A percentile compares a stretch with the other conserved stretches of the same genome.
phyloP scores from a whole-genome alignment of 2,113 vertebrate genomes.

The Pterocles orientalis region DNA sequence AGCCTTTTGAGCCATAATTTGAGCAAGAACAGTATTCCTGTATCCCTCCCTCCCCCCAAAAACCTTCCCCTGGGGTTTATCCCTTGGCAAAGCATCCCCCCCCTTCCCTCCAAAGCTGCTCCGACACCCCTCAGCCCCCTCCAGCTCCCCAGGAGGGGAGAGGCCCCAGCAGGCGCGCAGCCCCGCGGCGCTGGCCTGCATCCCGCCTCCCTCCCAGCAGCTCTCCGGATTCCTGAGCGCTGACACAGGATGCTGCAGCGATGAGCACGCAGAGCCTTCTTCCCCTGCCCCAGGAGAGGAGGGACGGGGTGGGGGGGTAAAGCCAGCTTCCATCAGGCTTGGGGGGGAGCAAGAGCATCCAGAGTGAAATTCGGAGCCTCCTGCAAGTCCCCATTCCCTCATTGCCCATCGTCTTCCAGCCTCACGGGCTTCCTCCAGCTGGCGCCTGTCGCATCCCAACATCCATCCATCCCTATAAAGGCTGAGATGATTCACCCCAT shows the following conservation, averaged over 20 bases:
- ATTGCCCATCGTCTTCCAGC: neutral
- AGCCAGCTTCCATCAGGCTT: neutral
- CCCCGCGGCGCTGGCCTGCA: slow-evolving; percentile 25
- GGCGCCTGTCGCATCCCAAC: neutral
- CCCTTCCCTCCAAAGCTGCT: neutral
- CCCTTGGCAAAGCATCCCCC: neutral
- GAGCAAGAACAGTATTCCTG: neutral
- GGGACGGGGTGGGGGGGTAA: neutral
- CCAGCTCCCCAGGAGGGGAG: neutral
- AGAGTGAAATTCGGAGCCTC: neutral
- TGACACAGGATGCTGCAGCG: slow-evolving; percentile 72
- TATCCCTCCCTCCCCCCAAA: neutral
- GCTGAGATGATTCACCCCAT: slow-evolving; percentile 5
- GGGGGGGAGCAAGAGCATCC: neutral
- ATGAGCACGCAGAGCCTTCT: slow-evolving; percentile 20
- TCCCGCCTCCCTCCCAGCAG: slow-evolving; percentile 35
- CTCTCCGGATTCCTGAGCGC: slow-evolving; percentile 73
- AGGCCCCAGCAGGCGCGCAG: slow-evolving; percentile 39
- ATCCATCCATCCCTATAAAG: neutral
- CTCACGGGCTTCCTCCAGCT: neutral
- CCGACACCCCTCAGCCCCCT: neutral
- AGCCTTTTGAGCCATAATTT: neutral
- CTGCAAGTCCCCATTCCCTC: neutral
- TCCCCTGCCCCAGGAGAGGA: slow-evolving; percentile 21
- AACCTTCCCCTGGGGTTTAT: neutral